Percentiles rank a stretch among this genome's conserved stretches.
These are phyloP conservation scores for Mormyrus hasselquistii DNA, from an alignment of 2,797 vertebrate species.

Conservation along the genomic window DNA sequence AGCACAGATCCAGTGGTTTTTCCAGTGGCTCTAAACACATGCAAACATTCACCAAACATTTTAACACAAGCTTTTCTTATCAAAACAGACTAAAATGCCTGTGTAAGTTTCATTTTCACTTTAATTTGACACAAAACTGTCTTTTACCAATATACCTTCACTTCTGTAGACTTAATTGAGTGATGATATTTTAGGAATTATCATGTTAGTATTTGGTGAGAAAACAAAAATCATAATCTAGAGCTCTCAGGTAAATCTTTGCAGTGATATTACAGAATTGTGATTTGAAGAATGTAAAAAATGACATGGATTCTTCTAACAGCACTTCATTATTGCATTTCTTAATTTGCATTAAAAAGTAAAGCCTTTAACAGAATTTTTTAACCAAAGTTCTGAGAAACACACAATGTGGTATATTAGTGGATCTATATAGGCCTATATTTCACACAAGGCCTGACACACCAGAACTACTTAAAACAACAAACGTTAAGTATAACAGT, in stretches of 20 bases:
- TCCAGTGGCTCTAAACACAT: background rate
- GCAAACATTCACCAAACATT: background rate
- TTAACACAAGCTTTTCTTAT: background rate
- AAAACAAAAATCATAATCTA: background rate
- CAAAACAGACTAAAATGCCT: background rate
- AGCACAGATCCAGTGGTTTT: background rate
- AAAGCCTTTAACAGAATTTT: background rate
- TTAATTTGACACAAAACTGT: background rate
- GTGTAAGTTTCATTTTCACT: background rate
- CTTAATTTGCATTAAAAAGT: background rate
- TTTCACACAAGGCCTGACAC: background rate
- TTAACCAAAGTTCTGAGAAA: background rate
- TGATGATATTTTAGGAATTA: background rate
- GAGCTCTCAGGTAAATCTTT: background rate
- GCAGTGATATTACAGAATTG: background rate
- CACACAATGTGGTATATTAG: background rate
- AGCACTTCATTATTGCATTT: constrained; percentile 6
- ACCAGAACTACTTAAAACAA: background rate
- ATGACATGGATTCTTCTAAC: background rate
- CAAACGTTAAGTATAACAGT: background rate
- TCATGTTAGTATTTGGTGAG: background rate
- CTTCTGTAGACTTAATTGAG: background rate
- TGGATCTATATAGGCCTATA: background rate
- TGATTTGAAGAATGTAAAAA: background rate
- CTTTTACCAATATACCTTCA: background rate